Evolutionary conservation across 1,140 invertebrate genomes (phyloP), one percentile per base, ranked within the genome.

Genomic region (Penaeus chinensis): DNA sequence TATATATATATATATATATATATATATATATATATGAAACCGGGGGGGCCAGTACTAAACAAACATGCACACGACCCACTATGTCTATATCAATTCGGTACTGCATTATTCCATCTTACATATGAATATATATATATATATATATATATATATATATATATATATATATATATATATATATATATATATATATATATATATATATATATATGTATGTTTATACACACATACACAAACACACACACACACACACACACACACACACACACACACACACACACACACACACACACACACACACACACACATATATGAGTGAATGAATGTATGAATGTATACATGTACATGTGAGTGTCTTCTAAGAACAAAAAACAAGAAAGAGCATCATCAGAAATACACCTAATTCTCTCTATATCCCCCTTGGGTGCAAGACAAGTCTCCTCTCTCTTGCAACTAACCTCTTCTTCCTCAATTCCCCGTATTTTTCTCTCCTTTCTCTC

Each of bases 101-200:
- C n/a, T n/a, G n/a, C n/a, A n/a, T n/a, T n/a, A n/a, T n/a, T n/a
- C n/a, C n/a, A n/a, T n/a, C 10, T 47, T 47, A 47, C 10, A 47
- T 47, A 47, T 47, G 10, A 5, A 32, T 32, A 32, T 32, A 32
- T 47, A 47, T 47, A 47, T 47, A 47, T 47, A 47, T 47, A 47
- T 47, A 47, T 47, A 47, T 47, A 47, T 47, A 47, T 47, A 47
- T 47, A 47, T 47, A 42, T 77, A 77, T 77, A 77, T 77, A 32
- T 77, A 77, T 77, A 77, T 77, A 77, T 77, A 77, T 77, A 47
- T 77, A 77, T 77, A 77, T 77, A 77, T 77, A 77, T 77, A 10
- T 66, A 10, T 66, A 7, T 76, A 24, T 76, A 24, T 74, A 24
- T 74, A 20, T 20, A 78, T 78, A 78, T 78, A 78, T 78, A 78